phyloP scores from a whole-genome alignment of 2,113 vertebrate genomes.

The Rattus rattus region DNA sequence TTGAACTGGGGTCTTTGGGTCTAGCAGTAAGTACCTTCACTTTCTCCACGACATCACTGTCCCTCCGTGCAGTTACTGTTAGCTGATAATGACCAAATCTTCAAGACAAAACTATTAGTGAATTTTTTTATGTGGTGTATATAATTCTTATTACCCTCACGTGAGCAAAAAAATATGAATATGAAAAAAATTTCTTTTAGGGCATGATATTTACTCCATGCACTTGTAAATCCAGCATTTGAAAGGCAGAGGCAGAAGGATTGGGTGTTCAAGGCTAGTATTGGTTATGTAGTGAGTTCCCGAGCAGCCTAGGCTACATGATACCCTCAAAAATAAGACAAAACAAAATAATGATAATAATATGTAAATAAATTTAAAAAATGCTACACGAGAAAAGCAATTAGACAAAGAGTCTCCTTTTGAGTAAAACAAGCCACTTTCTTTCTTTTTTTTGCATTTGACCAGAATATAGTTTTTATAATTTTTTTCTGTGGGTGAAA shows the following conservation, averaged over 20 bases:
- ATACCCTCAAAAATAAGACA: neutral
- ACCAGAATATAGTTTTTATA: no score
- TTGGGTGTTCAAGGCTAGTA: neutral
- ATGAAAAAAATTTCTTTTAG: neutral
- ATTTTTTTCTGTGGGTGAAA: no score
- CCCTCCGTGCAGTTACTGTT: neutral
- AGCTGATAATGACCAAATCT: neutral
- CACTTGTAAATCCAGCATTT: neutral
- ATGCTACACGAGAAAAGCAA: neutral
- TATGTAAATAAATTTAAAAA: neutral
- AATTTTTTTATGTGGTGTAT: neutral
- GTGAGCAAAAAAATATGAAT: constrained; percentile 24
- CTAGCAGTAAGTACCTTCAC: no score
- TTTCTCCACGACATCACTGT: neutral
- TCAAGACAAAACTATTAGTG: neutral
- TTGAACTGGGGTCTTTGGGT: neutral
- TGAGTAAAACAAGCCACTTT: neutral
- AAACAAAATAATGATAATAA: neutral
- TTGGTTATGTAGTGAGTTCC: neutral
- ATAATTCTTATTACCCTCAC: neutral
- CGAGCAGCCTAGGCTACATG: neutral
- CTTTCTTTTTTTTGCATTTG: neutral
- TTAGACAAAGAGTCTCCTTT: neutral
- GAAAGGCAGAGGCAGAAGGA: neutral
- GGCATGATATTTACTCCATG: neutral